Evolutionary conservation across 2,888 invertebrate genomes (phyloP).

Genomic region (Meiosimyza decipiens): DNA sequence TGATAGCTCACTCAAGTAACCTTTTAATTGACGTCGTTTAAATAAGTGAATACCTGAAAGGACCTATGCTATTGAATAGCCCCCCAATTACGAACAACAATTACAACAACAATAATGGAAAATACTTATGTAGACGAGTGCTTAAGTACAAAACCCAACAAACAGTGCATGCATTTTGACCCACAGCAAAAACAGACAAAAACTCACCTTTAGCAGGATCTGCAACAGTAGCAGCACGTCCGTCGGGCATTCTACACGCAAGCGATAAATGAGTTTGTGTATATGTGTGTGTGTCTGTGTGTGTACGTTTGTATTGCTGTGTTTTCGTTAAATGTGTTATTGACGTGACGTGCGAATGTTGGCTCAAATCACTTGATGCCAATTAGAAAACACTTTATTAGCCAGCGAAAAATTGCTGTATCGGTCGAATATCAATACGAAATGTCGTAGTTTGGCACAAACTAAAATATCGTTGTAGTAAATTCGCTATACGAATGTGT

Average conservation of each 20-base stretch:
- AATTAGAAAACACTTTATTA: constrained; percentile 15
- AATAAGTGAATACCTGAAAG: background rate
- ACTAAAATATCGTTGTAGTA: too few relatives aligned
- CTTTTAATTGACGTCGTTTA: constrained; percentile 13
- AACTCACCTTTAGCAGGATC: constrained; percentile 49
- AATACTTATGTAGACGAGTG: too few relatives aligned
- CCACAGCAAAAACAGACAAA: constrained; percentile 18
- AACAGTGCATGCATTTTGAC: constrained; percentile 17
- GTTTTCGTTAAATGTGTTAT: constrained; percentile 21
- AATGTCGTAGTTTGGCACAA: too few relatives aligned
- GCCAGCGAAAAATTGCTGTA: too few relatives aligned
- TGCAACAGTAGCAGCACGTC: constrained; percentile 47
- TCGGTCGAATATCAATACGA: too few relatives aligned
- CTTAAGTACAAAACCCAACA: background rate
- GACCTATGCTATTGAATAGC: background rate
- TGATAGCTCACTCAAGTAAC: constrained; percentile 15
- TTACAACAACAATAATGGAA: background rate
- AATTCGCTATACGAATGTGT: too few relatives aligned
- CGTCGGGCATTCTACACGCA: constrained; percentile 47
- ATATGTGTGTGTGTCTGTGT: background rate
- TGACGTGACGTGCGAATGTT: background rate
- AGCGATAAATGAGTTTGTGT: background rate
- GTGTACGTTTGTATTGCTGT: constrained; percentile 5
- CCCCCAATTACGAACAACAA: constrained; percentile 5
- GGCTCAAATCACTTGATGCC: constrained; percentile 7